Evolutionary conservation across 1,140 invertebrate species (phyloP).

Genomic region (Kradibia gibbosae): DNA sequence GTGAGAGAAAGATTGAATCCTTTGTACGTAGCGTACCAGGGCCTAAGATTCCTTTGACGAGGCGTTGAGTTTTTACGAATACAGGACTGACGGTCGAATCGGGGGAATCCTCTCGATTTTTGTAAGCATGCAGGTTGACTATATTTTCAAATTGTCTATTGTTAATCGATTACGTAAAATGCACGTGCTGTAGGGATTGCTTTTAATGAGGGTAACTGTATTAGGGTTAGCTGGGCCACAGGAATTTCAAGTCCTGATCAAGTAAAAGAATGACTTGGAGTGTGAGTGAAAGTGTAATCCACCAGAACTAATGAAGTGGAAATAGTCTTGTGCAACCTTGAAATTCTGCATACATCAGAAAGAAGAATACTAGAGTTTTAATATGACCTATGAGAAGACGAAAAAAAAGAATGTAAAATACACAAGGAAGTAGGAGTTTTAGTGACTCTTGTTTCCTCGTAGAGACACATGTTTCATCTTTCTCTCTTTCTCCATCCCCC

Average conservation of each 20-base stretch:
- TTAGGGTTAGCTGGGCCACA: not conserved
- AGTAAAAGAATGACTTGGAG: conserved; percentile 13
- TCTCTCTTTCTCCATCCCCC: not conserved
- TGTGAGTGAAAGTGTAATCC: conserved; percentile 2
- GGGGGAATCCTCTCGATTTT: not conserved
- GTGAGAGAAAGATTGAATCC: not conserved
- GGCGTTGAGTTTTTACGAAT: conserved; percentile 1
- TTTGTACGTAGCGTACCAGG: not conserved
- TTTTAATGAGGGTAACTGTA: not conserved
- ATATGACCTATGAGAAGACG: conserved; percentile 26
- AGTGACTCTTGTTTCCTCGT: conserved; percentile 31
- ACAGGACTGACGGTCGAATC: not conserved
- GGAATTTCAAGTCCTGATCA: not conserved
- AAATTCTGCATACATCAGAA: not conserved
- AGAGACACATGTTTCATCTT: not conserved
- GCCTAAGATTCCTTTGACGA: not conserved
- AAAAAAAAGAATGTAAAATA: conserved; percentile 13
- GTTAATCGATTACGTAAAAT: not conserved
- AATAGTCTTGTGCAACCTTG: conserved; percentile 3
- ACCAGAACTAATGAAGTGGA: not conserved
- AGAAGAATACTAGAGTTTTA: not conserved
- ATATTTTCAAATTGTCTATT: not conserved
- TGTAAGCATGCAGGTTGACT: not conserved
- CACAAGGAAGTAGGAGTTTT: too few species aligned
- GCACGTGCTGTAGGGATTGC: not conserved